Conservation (phyloP, 2,113 vertebrate genomes). For the Protomyctophum bolini region DNA sequence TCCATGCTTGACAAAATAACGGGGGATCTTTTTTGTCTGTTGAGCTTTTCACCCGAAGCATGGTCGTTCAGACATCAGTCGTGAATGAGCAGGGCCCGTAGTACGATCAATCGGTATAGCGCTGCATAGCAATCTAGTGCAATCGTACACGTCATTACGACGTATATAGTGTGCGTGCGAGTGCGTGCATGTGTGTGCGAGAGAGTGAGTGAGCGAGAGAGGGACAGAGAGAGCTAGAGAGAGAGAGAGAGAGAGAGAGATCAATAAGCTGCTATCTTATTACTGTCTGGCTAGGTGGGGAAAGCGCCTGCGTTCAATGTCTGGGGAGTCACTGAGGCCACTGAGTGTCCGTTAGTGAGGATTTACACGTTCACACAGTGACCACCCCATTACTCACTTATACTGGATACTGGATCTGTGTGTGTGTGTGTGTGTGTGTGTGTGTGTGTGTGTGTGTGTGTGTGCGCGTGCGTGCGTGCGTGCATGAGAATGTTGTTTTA, state of each 20-base stretch:
- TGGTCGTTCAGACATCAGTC: not conserved
- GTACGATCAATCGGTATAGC: constrained; percentile 45
- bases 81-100: constrained; percentile 43
- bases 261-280: constrained; percentile 57
- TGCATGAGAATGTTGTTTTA: no score
- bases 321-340: constrained; percentile 21
- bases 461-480: not conserved
- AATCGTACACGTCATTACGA: constrained; percentile 54
- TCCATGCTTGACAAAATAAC: not conserved
- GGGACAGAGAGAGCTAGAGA: no score
- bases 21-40: not conserved
- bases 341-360: constrained; percentile 4
- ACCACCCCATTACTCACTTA: not conserved
- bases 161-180: constrained; percentile 1
- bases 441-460: not conserved
- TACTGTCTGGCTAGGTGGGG: constrained; percentile 38
- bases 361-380: constrained; percentile 7
- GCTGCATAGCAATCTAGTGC: constrained; percentile 41
- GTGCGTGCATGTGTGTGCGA: not conserved
- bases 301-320: constrained; percentile 6
- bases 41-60: constrained; percentile 7
- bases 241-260: constrained; percentile 2
- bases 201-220: no score
- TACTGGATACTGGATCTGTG: no score
- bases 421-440: no score